Base-by-base conservation (phyloP, 2,888 invertebrate species). In the Drosophila mayaguana region DNA sequence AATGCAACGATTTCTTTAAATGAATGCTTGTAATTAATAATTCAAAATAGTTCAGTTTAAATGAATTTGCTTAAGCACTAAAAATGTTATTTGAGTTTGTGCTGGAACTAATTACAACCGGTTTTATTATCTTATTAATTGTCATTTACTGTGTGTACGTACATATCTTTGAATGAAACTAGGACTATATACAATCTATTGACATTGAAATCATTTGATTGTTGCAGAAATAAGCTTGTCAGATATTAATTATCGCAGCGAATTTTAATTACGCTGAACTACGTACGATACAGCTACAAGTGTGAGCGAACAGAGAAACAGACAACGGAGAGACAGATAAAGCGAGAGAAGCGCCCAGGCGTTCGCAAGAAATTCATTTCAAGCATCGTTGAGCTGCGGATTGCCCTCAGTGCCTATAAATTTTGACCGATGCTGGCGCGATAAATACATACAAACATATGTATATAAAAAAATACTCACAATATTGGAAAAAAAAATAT, bases 181-280 rank as follows among this genome's bases (percentile, higher is more conserved):
- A 46, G 43, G 51, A 56, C 54, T 61, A 5, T 20, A 43, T 20
- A 61, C 63, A 67, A 71, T 68, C 36, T 76, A 43, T 55, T 72
- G 81, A 66, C 87, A 88, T 80, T 84, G 79, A 83, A 78, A 72
- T 63, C 64, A 75, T 57, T 83, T 78, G 61, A 83, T 80, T 85
- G 75, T 59, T 86, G 84, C 74, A 75, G 73, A 80, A 80, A 70
- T 79, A 77, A 72, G 82, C 70, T 74, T 87, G 89, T 84, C 88
- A 75, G 78, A 78, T 88, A 80, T 89, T 89, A 86, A 86, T 89
- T 82, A 82, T 82, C 85, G 78, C 61, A 84, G 75, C 82, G 73
- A 89, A 85, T 89, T 88, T 84, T 78, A 75, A 89, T 89, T 88
- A 80, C 75, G 46, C 62, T 56, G 66, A 63, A 61, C 56, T 64